Base-by-base conservation (phyloP, 2,888 invertebrate species). In the Ptychoptera albimana region DNA sequence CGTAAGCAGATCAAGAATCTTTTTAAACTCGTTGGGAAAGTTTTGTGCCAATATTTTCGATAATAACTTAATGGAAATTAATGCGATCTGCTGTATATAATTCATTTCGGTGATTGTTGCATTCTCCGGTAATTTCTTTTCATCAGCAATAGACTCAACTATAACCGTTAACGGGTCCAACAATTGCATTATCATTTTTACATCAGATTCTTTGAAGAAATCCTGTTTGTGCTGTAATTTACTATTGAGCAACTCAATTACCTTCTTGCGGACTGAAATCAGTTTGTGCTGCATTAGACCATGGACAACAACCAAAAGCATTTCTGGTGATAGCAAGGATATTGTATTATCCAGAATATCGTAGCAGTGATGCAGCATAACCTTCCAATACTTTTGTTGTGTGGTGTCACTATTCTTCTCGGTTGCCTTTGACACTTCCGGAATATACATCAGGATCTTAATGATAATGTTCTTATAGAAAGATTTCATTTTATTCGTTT, bases 191-290 rank as follows among this genome's bases (percentile, higher is more conserved):
- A 85, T 57, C 40, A 73, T 57, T 1, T 63, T 57, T 10, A 66
- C 64, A 32, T 69, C 64, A 5, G 74, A 72, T 43, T 71, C 67
- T 1, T 64, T 61, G 42, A 78, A 74, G 53, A 77, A 76, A 48
- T 73, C 72, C 4, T 71, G 69, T 48, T 78, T 75, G 48, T 75
- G 71, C 50, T 83, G 79, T 8, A 94, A 68, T 62, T 91, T 86
- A 8, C 74, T 72, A 54, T 86, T 89, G 1, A 96, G 65, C 35
- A 96, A 63, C 55, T 94, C 93, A 64, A 96, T 72, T 0, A 87
- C 78, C 58, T 88, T 82, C 47, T 82, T 73, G 49, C 82, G 74
- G 1, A 94, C 80, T 7, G 77, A 75, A 11, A 75, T 63, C 15
- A 83, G 60, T 35, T 78, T 75, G 55, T 88, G 82, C 41, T 74